phyloP scores from a whole-genome alignment of 37 sponge, comb jelly and placozoan species.

The Halichondria panicea region DNA sequence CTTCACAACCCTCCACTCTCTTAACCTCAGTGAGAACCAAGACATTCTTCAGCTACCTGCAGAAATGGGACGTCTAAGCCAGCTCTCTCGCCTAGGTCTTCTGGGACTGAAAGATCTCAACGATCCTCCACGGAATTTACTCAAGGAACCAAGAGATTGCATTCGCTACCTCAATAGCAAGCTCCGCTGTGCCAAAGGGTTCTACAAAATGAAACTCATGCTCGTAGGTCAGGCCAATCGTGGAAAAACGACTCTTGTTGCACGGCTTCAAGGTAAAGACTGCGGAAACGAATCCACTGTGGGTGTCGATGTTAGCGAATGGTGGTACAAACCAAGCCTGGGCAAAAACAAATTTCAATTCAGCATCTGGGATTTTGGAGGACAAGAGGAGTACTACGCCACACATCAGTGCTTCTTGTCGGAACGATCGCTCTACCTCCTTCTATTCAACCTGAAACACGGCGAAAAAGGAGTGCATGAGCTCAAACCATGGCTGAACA shows the following conservation, averaged over 20 bases:
- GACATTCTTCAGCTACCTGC: conserved; percentile 62
- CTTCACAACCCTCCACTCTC: conserved; percentile 47
- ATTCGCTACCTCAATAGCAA: conserved; percentile 73
- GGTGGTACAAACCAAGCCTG: conserved; percentile 51
- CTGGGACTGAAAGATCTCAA: conserved; percentile 63
- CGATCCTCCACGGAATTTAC: conserved; percentile 69
- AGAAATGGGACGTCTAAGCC: conserved; percentile 68
- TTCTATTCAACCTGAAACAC: conserved; percentile 65
- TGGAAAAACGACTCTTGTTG: conserved; percentile 89
- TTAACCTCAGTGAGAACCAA: conserved; percentile 66
- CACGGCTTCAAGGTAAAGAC: conserved; percentile 72
- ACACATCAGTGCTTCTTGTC: conserved; percentile 87
- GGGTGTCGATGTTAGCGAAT: conserved; percentile 88
- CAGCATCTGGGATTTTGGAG: conserved; percentile 89
- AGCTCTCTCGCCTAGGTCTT: conserved; percentile 45
- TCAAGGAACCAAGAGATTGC: conserved; percentile 44
- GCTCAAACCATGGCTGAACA: conserved; percentile 74
- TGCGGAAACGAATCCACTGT: conserved; percentile 88
- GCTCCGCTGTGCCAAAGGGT: conserved; percentile 58
- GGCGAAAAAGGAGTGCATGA: conserved; percentile 66
- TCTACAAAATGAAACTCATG: conserved; percentile 91
- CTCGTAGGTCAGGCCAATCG: conserved; percentile 81
- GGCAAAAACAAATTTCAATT: conserved; percentile 48
- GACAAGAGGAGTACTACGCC: conserved; percentile 85
- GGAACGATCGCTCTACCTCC: conserved; percentile 75